Base-by-base conservation (phyloP, 2,797 vertebrate genomes). In the Poecilia picta region DNA sequence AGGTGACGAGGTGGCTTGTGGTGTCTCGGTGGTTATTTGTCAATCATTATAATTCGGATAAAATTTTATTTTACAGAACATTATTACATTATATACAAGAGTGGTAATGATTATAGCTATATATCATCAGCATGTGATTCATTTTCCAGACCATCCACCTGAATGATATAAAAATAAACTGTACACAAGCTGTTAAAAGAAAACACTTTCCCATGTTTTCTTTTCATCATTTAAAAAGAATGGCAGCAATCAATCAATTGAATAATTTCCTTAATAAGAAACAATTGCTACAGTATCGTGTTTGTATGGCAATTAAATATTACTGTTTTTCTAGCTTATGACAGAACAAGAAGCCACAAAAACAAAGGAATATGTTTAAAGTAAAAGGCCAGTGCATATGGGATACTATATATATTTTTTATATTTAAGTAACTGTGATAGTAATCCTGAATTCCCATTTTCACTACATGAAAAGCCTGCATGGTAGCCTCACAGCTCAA, bases 81-180 rank as follows among this genome's bases (percentile, higher is more conserved):
- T 96, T 96, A 96, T 95, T 96, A 96, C 95, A 96, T 87, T 96
- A 96, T 96, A 75, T 97, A 97, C 96, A 97, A 93, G 89, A 95
- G 90, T 94, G 92, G 89, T 96, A 93, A 94, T 89, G 92, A 93
- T 94, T 95, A 92, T 95, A 95, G 93, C 93, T 95, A 92, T 95
- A 95, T 94, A 95, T 94, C 88, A 87, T 93, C 92, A 93, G 92
- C 92, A 94, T 83, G 20, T 92, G 88, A 91, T 95, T 95, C 73
- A 78, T 94, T 94, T 93, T 93, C 94, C 93, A 94, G 94, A 95
- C 95, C 93, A 90, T 93, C 93, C 94, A 96, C 94, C 93, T 91
- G 92, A 96, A 96, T 96, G 93, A 95, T 96, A 96, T 95, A 96
- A 96, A 96, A 96, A 96, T 96, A 96, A 97, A 96, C 96, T 97